Evolutionary conservation across 2,888 invertebrate genomes (phyloP), one percentile per base, ranked within the genome.

Genomic region (Aleiodes testaceus): DNA sequence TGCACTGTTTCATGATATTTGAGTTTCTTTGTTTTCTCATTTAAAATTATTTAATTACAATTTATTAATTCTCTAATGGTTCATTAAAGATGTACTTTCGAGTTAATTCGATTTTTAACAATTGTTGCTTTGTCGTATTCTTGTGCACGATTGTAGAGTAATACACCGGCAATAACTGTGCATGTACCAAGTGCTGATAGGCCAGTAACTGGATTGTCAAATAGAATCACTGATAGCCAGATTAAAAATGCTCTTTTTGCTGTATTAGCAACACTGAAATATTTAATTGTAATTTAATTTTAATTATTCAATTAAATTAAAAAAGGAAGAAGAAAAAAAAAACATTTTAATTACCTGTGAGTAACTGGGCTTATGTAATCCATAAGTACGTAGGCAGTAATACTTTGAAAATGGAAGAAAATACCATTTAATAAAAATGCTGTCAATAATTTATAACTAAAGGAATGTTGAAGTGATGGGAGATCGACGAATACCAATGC

Each of bases 341-440:
- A 53, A 30, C 22, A 20, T 52, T 9, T 12, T 1, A 30, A 55
- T 45, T 88, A 93, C 93, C 93, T 92, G 83, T 94, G 93, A 30
- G 94, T 94, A 14, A 94, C 93, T 22, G 94, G 94, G 85, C 93
- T 93, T 82, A 94, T 93, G 81, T 93, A 93, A 82, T 92, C 92
- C 92, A 94, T 93, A 74, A 94, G 90, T 73, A 93, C 93, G 85
- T 94, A 94, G 5, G 94, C 94, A 52, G 93, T 92, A 81, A 94
- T 93, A 84, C 93, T 93, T 90, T 94, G 94, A 83, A 93, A 93
- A 87, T 94, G 94, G 87, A 94, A 94, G 87, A 93, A 93, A 36
- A 93, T 83, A 67, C 94, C 94, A 85, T 94, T 93, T 14, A 93
- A 86, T 66, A 93, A 84, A 81, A 92, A 91, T 74, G 90, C 91